Percentiles rank a stretch among this genome's conserved stretches.
These are phyloP conservation scores for Percopsis omiscomaycus DNA, from an alignment of 2,797 vertebrate species.

Conservation along the genomic window DNA sequence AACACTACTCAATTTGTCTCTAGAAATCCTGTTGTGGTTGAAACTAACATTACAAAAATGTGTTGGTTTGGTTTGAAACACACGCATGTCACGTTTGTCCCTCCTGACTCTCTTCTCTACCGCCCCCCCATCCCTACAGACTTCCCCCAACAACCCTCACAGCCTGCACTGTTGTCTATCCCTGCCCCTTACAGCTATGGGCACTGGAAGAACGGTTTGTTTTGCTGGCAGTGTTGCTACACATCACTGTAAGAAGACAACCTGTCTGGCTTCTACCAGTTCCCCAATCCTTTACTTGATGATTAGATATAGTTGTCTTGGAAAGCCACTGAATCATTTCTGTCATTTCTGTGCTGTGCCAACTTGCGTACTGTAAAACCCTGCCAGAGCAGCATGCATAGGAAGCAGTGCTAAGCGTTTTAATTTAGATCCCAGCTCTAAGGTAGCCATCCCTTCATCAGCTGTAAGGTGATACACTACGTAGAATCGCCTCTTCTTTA, in stretches of 20 bases:
- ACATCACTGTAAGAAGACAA: slow-evolving; percentile 18
- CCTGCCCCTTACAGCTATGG: too few species aligned
- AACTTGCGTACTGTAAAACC: slow-evolving; percentile 13
- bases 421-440: slow-evolving; percentile 31
- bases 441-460: slow-evolving; percentile 44
- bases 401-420: slow-evolving; percentile 15
- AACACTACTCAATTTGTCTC: too few species aligned
- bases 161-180: too few species aligned
- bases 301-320: slow-evolving; percentile 42
- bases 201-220: neutral
- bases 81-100: too few species aligned
- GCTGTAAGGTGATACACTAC: slow-evolving; percentile 39
- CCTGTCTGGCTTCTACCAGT: slow-evolving; percentile 18
- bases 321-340: slow-evolving; percentile 24
- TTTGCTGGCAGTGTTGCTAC: slow-evolving; percentile 25
- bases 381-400: slow-evolving; percentile 25
- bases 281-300: slow-evolving; percentile 16
- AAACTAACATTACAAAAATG: too few species aligned
- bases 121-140: too few species aligned
- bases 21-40: too few species aligned
- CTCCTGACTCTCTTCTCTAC: too few species aligned
- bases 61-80: too few species aligned
- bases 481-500: slow-evolving; percentile 35
- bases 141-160: too few species aligned
- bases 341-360: slow-evolving; percentile 29